These are phyloP conservation scores for Dipus sagitta DNA, from an alignment of 2,797 vertebrate species.

Conservation along the genomic window DNA sequence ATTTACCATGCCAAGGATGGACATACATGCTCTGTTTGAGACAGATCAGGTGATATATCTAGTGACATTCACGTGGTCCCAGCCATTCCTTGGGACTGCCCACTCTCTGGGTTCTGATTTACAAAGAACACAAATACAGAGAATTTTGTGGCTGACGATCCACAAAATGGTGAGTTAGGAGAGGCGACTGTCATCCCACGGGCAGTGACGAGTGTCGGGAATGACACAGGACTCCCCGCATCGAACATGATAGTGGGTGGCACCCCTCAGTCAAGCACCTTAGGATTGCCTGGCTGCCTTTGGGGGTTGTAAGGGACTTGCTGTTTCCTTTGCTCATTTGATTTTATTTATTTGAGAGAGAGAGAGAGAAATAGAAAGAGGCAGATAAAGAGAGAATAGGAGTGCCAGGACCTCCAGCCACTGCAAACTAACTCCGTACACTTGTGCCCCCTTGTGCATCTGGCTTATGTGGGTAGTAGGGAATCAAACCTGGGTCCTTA, in stretches of 20 bases:
- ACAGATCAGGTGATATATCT: too few relatives aligned
- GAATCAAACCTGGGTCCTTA: too few relatives aligned
- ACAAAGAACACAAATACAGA: neutral
- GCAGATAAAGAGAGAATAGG: too few relatives aligned
- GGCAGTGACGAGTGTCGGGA: fast-evolving
- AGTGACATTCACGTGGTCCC: neutral
- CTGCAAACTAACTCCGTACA: too few relatives aligned
- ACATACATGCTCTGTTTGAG: too few relatives aligned
- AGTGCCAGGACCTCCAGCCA: too few relatives aligned
- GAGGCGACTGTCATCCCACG: neutral
- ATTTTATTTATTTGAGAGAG: too few relatives aligned
- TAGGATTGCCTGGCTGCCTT: neutral
- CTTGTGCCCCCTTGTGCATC: too few relatives aligned
- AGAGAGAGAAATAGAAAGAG: too few relatives aligned
- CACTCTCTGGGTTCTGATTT: neutral
- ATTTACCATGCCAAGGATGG: too few relatives aligned
- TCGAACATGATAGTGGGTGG: fast-evolving
- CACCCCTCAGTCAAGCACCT: fast-evolving
- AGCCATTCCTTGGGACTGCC: neutral
- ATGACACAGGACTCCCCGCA: fast-evolving
- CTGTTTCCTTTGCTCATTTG: neutral
- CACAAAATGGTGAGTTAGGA: neutral
- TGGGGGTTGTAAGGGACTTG: neutral
- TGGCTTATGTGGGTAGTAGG: too few relatives aligned
- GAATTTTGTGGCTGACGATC: neutral